Evolutionary conservation across 2,888 invertebrate species (phyloP).

Genomic region (Acanthosepion pharaonis): DNA sequence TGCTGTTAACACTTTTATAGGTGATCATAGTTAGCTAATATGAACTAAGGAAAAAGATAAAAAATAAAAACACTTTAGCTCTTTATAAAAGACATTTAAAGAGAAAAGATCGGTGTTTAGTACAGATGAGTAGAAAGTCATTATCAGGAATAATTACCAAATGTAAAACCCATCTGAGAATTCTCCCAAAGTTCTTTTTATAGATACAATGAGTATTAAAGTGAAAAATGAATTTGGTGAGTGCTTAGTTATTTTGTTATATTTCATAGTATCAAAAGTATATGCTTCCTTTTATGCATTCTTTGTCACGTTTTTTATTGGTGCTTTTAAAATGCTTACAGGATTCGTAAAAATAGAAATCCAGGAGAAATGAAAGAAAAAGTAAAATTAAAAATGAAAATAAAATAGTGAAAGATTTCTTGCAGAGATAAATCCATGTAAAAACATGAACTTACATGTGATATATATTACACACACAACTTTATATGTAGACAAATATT

Average conservation of each 20-base stretch:
- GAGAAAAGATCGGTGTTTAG: too few species aligned
- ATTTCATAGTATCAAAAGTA: conserved; percentile 13
- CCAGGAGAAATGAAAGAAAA: not conserved
- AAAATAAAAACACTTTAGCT: too few species aligned
- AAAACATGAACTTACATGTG: not conserved
- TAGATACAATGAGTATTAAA: not conserved
- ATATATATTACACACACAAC: too few species aligned
- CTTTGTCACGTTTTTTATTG: not conserved
- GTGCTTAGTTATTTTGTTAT: not conserved
- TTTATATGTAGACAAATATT: too few species aligned
- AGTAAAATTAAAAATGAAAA: not conserved
- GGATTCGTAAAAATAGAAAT: conserved; percentile 33
- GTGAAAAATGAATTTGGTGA: not conserved
- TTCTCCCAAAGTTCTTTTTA: not conserved
- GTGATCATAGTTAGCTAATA: too few species aligned
- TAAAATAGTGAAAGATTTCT: not conserved
- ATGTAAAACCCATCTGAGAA: not conserved
- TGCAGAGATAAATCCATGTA: not conserved
- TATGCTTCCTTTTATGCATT: conserved; percentile 15
- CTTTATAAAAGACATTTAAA: too few species aligned
- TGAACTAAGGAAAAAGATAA: too few species aligned
- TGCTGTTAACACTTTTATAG: too few species aligned
- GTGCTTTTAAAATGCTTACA: not conserved
- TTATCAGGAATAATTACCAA: not conserved
- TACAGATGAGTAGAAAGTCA: too few species aligned